Evolutionary conservation across 2,888 invertebrate species (phyloP), one percentile per base, ranked within the genome.

Genomic region (Ichneumon xanthorius): DNA sequence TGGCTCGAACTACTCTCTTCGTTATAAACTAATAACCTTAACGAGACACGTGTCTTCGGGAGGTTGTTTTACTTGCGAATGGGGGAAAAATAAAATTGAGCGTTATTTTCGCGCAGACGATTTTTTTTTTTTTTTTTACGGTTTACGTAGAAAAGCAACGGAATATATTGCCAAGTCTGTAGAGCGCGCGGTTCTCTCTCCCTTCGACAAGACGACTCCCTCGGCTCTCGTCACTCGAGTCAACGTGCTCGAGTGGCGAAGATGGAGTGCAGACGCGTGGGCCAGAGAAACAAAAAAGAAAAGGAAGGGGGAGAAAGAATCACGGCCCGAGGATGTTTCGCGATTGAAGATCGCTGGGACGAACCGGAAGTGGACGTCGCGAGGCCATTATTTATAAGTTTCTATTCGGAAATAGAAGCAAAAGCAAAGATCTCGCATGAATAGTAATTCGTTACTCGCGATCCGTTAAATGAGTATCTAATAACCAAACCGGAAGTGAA

Each of bases 231-330:
- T 58, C 72, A 33, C 85, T 82, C 67, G 86, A 80, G 82, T 71
- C 84, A 85, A 85, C 85, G 85, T 85, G 85, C 85, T 85, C 82
- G 78, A 86, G 86, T 86, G 79, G 81, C 82, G 76, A 85, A 84
- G 50, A 79, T 67, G 37, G 76, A 55, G 63, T 45, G 53, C 63
- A 37, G 48, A 75, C 61, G 67, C 53, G 70, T 70, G 70, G 58
- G 70, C 65, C 26, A 48, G 72, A 71, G 75, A 85, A 81, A 45
- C 16, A 16, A 45, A 4, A 45, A 1, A 45, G 4, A 76, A 79
- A 70, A 6, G 50, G 37, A 68, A 76, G n/a, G n/a, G 22, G 9
- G 63, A 58, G 71, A 78, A 76, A 85, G 71, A 85, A 70, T 82
- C 53, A 58, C 63, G 63, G 53, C 50, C 82, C 58, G 82, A 86